These are phyloP conservation scores for Trachymyrmex cornetzi DNA, from an alignment of 1,140 invertebrate genomes.

Conservation along the genomic window DNA sequence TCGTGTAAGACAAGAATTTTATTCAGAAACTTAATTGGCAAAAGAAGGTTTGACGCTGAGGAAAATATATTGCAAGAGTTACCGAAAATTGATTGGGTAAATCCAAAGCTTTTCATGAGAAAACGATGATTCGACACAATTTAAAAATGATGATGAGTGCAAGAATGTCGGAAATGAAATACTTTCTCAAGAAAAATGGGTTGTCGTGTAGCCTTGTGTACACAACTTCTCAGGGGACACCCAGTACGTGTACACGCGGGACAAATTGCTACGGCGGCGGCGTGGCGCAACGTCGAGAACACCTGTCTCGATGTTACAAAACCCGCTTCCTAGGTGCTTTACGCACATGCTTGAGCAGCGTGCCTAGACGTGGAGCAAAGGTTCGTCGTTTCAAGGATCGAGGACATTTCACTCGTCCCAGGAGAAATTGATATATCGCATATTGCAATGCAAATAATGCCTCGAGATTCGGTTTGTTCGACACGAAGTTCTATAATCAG, in stretches of 20 bases:
- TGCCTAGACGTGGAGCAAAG: slow-evolving; percentile 51
- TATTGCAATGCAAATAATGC: slow-evolving; percentile 28
- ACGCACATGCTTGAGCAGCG: slow-evolving; percentile 18
- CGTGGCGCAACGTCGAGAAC: slow-evolving; percentile 74
- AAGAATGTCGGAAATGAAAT: slow-evolving; percentile 19
- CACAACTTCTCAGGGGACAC: slow-evolving; percentile 1
- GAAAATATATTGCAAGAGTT: not conserved
- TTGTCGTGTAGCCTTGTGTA: not conserved
- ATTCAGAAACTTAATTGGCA: not conserved
- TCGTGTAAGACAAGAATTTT: not conserved
- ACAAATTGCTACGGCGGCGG: slow-evolving; percentile 68
- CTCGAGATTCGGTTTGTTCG: not conserved
- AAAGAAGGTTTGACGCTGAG: not conserved
- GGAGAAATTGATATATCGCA: slow-evolving; percentile 56
- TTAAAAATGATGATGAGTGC: not conserved
- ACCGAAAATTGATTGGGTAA: not conserved
- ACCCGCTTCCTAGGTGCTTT: slow-evolving; percentile 68
- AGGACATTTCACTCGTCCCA: slow-evolving; percentile 12
- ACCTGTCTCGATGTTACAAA: slow-evolving; percentile 77
- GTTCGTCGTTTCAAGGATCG: slow-evolving; percentile 20
- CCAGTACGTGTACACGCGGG: slow-evolving; percentile 26
- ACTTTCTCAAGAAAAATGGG: not conserved
- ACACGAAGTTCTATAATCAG: too few species aligned
- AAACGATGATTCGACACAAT: not conserved
- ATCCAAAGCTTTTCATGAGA: not conserved